Conservation (phyloP, 1,140 invertebrate genomes). For the Zelostemma sp. region DNA sequence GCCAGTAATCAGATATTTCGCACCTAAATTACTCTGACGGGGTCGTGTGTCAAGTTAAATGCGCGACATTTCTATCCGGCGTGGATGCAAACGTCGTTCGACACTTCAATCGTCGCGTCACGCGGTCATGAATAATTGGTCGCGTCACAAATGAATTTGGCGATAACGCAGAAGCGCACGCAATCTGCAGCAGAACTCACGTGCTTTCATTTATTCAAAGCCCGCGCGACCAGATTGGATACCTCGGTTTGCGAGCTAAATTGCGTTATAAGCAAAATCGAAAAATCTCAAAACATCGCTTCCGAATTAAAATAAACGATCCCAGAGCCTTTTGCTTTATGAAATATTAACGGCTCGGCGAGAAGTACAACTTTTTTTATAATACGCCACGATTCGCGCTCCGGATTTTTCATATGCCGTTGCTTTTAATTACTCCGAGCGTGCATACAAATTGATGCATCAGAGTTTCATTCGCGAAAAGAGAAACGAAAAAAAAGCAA, state of each 20-base stretch:
- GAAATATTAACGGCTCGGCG: neutral
- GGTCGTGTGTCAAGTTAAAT: slow-evolving; percentile 50
- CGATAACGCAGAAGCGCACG: slow-evolving; percentile 56
- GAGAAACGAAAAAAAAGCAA: slow-evolving; percentile 2
- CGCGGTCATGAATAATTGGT: slow-evolving; percentile 63
- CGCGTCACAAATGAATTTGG: slow-evolving; percentile 64
- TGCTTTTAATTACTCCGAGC: neutral
- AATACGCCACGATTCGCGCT: neutral
- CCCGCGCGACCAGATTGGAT: slow-evolving; percentile 45
- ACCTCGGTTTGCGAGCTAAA: slow-evolving; percentile 56
- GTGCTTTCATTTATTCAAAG: slow-evolving; percentile 62
- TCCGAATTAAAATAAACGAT: slow-evolving; percentile 4
- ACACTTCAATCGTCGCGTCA: slow-evolving; percentile 58
- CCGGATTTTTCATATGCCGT: neutral
- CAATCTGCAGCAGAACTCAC: slow-evolving; percentile 55
- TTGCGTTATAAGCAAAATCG: slow-evolving; percentile 38
- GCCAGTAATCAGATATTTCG: slow-evolving; percentile 48
- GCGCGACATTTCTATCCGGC: slow-evolving; percentile 46
- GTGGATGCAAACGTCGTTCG: slow-evolving; percentile 47
- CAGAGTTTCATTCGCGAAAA: neutral
- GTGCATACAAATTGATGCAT: slow-evolving; percentile 7
- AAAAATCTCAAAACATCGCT: slow-evolving; percentile 34
- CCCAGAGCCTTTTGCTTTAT: neutral
- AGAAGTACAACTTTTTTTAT: neutral
- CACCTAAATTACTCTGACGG: slow-evolving; percentile 48